Evolutionary conservation across 2,888 invertebrate species (phyloP), one percentile per base, ranked within the genome.

Genomic region (Eubasilissa splendida): DNA sequence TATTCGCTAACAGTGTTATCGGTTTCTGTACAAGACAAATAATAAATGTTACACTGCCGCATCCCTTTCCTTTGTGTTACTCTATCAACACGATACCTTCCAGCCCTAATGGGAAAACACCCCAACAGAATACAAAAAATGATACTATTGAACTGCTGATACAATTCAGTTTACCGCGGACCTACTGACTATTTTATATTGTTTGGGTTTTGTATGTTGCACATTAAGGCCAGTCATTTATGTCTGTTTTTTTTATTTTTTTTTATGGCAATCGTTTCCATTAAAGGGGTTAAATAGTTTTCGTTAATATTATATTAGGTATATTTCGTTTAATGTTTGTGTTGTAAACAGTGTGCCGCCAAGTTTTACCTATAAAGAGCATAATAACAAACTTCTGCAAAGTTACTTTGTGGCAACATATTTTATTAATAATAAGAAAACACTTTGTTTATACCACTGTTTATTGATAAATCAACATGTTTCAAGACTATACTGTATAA

Each of bases 41-140:
- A 42, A 42, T 42, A 42, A 2, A 42, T 42, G 42, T 42, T 42
- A 2, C 12, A n/a, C 58, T 58, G 58, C 58, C 58, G 58, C 58
- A n/a, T 58, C 58, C 11, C 58, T 31, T 66, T 12, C 68, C 50
- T 8, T 68, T 68, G 68, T 68, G 52, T 10, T 52, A 14, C 50
- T 50, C 68, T 50, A 52, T 68, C 68, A 50, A 68, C 50, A 14
- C 52, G 33, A 33, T 14, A 33, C 14, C 52, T 14, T 9, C n/a
- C 14, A 4, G 11, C 68, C 52, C 68, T 14, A n/a, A n/a, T n/a
- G 50, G 42, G 52, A 52, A 42, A 52, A 42, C 14, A 68, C 33
- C 68, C 68, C 68, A 10, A 68, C 14, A n/a, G 50, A 68, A 68
- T 50, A n/a, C 50, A 50, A 68, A 14, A 33, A 50, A 14, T 68